These are phyloP conservation scores for Autographa gamma DNA, from an alignment of 2,888 invertebrate species.

Conservation along the genomic window DNA sequence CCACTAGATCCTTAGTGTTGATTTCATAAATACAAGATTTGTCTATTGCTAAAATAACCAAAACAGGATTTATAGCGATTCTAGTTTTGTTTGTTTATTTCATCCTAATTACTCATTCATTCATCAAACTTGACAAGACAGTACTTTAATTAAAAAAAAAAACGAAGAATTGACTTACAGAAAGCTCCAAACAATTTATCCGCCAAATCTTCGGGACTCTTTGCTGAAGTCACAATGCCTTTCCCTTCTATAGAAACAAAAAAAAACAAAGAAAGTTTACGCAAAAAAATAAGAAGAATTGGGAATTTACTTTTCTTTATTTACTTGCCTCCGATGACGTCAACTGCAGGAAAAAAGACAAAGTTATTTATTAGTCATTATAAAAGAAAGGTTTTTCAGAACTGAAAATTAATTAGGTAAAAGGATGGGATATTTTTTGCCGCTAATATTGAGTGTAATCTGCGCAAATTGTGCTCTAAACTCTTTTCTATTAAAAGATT, in stretches of 20 bases:
- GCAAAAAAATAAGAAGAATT: neutral
- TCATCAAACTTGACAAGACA: neutral
- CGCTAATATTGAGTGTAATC: too few relatives aligned
- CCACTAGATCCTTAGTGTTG: neutral
- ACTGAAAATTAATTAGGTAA: too few relatives aligned
- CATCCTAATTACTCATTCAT: neutral
- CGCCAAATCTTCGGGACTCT: conserved; percentile 68
- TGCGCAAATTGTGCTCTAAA: too few relatives aligned
- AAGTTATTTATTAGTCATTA: neutral
- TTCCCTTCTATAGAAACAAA: conserved; percentile 66
- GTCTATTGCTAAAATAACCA: too few relatives aligned
- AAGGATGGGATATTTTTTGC: too few relatives aligned
- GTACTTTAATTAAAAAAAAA: neutral
- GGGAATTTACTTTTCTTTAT: neutral
- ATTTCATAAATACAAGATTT: too few relatives aligned
- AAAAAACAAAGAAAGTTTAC: conserved; percentile 7
- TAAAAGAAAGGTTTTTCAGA: too few relatives aligned
- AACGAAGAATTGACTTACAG: conserved; percentile 67
- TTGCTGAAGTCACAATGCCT: conserved; percentile 74
- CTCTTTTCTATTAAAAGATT: too few relatives aligned
- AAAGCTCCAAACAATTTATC: conserved; percentile 73
- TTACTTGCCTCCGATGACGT: conserved; percentile 63
- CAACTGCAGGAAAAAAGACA: conserved; percentile 60
- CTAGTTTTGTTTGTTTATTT: too few relatives aligned
- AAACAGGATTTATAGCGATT: too few relatives aligned